Evolutionary conservation across 2,888 invertebrate genomes (phyloP), one percentile per base, ranked within the genome.

Genomic region (Agelastica alni): DNA sequence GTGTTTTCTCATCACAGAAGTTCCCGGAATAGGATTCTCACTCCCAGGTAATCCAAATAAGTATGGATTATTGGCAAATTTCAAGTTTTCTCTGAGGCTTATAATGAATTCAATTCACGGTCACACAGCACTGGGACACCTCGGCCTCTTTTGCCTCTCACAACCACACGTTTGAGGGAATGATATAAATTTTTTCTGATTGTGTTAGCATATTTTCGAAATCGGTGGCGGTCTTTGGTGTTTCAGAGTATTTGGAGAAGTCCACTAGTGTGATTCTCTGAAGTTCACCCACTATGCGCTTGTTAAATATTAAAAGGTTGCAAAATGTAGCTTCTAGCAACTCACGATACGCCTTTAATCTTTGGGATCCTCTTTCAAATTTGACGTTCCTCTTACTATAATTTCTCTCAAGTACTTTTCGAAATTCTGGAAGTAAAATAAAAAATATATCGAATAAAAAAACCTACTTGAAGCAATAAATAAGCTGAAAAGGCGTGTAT

Each of bases 271-370:
- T 41, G n/a, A 41, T 41, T n/a, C 20, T 17, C 12, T 41, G 41
- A 9, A 41, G 13, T 20, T 41, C 41, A 18, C 20, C 41, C 10
- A 41, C 41, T 41, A 17, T 41, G 14, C 41, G 14, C 20, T 18
- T 18, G 13, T 41, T 41, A 41, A 41, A 41, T 10, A 41, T 17
- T 18, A 41, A 17, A 9, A 41, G n/a, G n/a, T 18, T 41, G 18
- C 41, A 41, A 13, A 41, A 39, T 16, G 14, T 41, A 18, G 16
- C 41, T 7, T 41, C 41, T 20, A 41, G 20, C 20, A 41, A 10
- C 9, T 20, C n/a, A 17, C 41, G 18, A 20, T 41, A 41, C 20
- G 18, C 41, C 34, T 7, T 34, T n/a, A 34, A 10, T 6, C 10
- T 13, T 34, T 6, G 10, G 2, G 34, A 34, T n/a, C n/a, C n/a